Percentiles rank a stretch among this genome's conserved stretches.
Conservation (phyloP, 1,140 invertebrate genomes). For the Episyrphus balteatus region DNA sequence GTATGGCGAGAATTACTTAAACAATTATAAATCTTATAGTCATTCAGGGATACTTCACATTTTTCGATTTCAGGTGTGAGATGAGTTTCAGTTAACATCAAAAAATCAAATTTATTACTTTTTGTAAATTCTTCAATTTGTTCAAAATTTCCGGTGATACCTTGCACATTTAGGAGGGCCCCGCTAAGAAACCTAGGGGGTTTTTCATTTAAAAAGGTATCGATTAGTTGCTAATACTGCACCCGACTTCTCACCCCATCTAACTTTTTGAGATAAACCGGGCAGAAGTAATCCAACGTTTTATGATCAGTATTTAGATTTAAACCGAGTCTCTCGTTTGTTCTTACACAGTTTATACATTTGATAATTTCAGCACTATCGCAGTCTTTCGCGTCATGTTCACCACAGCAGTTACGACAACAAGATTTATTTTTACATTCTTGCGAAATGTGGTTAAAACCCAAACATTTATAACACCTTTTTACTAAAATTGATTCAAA, state of each 20-base stretch:
- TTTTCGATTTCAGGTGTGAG: constrained; percentile 1
- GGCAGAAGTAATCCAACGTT: not conserved
- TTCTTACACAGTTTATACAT: constrained; percentile 6
- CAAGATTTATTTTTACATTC: not conserved
- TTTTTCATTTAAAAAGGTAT: not conserved
- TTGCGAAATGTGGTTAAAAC: not conserved
- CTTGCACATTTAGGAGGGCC: constrained; percentile 3
- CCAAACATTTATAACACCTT: not conserved
- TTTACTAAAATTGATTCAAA: not conserved
- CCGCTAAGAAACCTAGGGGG: not conserved
- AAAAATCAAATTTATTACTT: not conserved
- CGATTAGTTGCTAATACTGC: not conserved
- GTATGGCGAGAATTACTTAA: constrained; percentile 1
- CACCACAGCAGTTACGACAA: constrained; percentile 1
- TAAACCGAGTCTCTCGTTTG: not conserved
- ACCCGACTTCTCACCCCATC: not conserved
- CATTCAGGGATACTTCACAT: constrained; percentile 4
- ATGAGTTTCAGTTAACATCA: constrained; percentile 6
- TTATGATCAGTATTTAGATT: not conserved
- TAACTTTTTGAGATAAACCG: not conserved
- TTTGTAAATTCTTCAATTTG: constrained; percentile 5
- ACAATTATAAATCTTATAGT: constrained; percentile 3
- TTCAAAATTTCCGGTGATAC: constrained; percentile 3
- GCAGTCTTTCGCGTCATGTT: constrained; percentile 5
- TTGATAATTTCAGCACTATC: not conserved